Conservation (phyloP, 2,888 invertebrate species). For the Nasonia oneida region DNA sequence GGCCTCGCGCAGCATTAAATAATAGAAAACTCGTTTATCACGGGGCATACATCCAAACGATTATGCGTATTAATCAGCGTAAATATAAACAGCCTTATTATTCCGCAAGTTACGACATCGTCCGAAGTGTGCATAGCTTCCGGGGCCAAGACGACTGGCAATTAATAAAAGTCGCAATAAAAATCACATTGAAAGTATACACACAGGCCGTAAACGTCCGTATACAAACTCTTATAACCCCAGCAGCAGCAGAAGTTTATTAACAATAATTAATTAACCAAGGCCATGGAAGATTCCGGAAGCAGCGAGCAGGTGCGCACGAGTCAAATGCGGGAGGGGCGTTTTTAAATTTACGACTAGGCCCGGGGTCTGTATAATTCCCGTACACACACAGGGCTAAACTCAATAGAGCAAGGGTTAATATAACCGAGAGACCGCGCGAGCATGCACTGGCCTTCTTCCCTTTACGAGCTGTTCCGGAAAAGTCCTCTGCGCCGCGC, state of each 20-base stretch:
- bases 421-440: constrained; percentile 31
- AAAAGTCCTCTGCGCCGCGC: background rate
- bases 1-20: background rate
- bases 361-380: constrained; percentile 66
- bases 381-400: constrained; percentile 35
- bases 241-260: background rate
- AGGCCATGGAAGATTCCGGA: background rate
- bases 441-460: background rate
- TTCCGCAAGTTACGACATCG: background rate
- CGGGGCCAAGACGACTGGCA: background rate
- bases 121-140: background rate
- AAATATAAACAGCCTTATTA: background rate
- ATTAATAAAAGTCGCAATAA: constrained; percentile 50
- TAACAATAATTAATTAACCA: constrained; percentile 51
- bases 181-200: constrained; percentile 31
- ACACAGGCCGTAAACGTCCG: background rate
- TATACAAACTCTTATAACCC: background rate
- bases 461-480: constrained; percentile 33
- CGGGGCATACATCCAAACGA: background rate
- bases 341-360: constrained; percentile 70
- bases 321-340: constrained; percentile 31
- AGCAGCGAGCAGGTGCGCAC: constrained; percentile 65
- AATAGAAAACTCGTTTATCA: background rate
- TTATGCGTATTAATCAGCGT: background rate
- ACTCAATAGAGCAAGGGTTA: constrained; percentile 48